Base-by-base conservation (phyloP, 1,140 invertebrate genomes). In the Calliopsis andreniformis region DNA sequence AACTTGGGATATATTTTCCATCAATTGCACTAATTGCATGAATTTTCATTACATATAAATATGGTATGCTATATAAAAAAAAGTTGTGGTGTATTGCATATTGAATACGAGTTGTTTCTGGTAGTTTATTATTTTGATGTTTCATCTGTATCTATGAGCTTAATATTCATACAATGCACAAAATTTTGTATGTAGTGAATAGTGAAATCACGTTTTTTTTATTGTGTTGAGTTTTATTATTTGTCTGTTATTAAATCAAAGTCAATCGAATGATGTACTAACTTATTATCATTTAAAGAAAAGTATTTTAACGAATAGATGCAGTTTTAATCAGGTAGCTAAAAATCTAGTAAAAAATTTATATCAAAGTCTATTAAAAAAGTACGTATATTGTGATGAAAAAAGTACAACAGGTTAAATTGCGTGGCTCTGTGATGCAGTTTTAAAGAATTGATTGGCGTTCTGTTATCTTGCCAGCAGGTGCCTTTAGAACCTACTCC, bases 391-490 rank as follows among this genome's bases (percentile, higher is more conserved):
- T 6, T 0, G 8, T 20, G 18, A 18, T 39, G 25, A 56, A 55
- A 23, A 39, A 42, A 66, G 35, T 51, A 56, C 25, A 6, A 18
- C 23, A 25, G 64, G 45, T 66, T 82, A 83, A 83, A 83, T 59
- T 76, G 51, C 62, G 49, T 42, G 70, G 78, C n/a, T 84, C 43
- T 61, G 64, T 67, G 58, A 69, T 77, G 68, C 63, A 73, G 71
- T 53, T 84, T 83, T 80, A 76, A 79, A 72, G 75, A 79, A 89
- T 85, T 89, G 80, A 90, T 89, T 89, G 82, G 88, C 85, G 80
- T 87, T 89, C 82, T 90, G 72, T 91, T 91, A 83, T 90, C 89
- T 87, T 91, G 88, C 87, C 88, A 83, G 89, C 89, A 91, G 90
- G 90, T 91, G 80, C 87, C 88, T 87, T 91, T 91, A 88, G 87